Base-by-base conservation (phyloP, 2,797 vertebrate species). In the Percopsis omiscomaycus region DNA sequence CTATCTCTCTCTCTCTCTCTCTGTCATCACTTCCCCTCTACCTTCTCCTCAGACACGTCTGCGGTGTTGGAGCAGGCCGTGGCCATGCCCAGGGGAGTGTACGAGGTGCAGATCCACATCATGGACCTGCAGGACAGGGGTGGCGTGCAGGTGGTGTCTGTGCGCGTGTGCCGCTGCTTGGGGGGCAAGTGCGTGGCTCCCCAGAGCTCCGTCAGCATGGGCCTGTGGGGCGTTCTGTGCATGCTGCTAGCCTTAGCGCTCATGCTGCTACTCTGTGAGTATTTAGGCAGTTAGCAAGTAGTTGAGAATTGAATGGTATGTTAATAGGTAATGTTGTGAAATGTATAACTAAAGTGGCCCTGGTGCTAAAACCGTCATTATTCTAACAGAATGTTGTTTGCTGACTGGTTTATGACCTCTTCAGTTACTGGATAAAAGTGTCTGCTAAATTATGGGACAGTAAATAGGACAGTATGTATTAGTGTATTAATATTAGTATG, bases 161-260 rank as follows among this genome's bases (percentile, higher is more conserved):
- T 96, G 32, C 71, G 60, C 59, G 71, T 93, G 5, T 96, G 95
- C 50, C 78, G 90, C 0, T 96, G 95, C 3, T 12, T 68, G 1
- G 88, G 84, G 2, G 66, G 56, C 2, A 2, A 37, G 28, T 89
- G 87, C 37, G 55, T 61, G 5, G 27, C 65, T 15, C 16, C 50
- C 15, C 55, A n/a, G 15, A 50, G 63, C 12, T 1, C 1, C 0
- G 29, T 55, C 2, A 3, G 2, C n/a, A 88, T 96, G 55, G 94
- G 94, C 10, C 75, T 82, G 48, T 93, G 93, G 92, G 95, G 89
- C 42, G 90, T 95, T 64, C 92, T 95, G 22, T 86, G 94, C 14
- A 92, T 96, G 91, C 92, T 95, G 50, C 81, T 95, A 28, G 90
- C 91, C 2, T 89, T 94, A 0, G 86, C 92, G 13, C 44, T 86